A percentile compares a stretch with the other conserved stretches of the same genome.
Conservation (phyloP, 2,888 invertebrate genomes). For the Margaritifera margaritifera region DNA sequence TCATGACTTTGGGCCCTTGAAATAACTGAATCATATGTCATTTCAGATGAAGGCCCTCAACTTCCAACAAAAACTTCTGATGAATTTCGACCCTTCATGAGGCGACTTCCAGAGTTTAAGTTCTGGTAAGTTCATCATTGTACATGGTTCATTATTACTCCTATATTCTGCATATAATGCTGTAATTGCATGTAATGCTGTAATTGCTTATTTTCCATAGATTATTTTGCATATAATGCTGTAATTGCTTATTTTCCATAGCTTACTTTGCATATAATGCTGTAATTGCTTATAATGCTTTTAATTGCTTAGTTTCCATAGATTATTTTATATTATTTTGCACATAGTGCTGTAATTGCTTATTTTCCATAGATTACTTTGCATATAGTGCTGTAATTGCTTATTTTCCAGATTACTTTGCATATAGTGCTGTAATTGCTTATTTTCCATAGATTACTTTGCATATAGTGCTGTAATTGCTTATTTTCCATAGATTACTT, state of each 20-base stretch:
- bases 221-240: background rate
- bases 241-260: background rate
- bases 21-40: conserved; percentile 13
- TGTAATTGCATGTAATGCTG: background rate
- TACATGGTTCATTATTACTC: background rate
- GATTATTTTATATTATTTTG: background rate
- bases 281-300: background rate
- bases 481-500: too few relatives aligned
- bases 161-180: background rate
- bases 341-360: background rate
- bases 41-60: conserved; percentile 88
- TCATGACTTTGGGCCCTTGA: background rate
- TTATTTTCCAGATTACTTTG: too few relatives aligned
- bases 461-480: too few relatives aligned
- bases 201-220: background rate
- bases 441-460: too few relatives aligned
- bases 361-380: background rate
- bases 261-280: background rate
- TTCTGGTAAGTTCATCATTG: conserved; percentile 83
- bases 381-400: background rate
- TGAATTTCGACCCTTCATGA: conserved; percentile 98
- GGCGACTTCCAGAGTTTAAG: conserved; percentile 97
- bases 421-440: too few relatives aligned
- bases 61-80: conserved; percentile 95
- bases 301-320: background rate